Evolutionary conservation across 2,888 invertebrate species (phyloP).

Genomic region (Caenorhabditis doughertyi): DNA sequence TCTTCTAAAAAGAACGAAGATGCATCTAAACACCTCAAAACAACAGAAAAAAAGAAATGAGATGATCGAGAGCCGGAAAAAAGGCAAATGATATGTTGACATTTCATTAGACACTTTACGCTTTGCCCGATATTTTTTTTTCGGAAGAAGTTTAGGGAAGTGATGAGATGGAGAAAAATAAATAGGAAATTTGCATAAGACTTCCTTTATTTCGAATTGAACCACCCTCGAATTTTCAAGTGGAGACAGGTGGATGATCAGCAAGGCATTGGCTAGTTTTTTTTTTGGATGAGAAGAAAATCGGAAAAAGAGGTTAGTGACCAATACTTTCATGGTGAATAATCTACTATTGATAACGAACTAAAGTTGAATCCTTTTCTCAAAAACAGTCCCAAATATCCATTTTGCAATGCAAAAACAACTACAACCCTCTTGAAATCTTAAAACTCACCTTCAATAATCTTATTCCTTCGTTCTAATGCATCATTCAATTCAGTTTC

Average conservation of each 20-base stretch:
- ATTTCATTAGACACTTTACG: conserved; percentile 60
- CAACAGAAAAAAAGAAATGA: conserved; percentile 10
- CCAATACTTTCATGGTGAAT: too few species aligned
- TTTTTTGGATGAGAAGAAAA: too few species aligned
- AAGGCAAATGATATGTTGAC: conserved; percentile 57
- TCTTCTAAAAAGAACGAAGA: not conserved
- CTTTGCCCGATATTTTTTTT: conserved; percentile 26
- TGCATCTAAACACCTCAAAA: not conserved
- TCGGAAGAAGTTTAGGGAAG: conserved; percentile 9
- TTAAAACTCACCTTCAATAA: conserved; percentile 63
- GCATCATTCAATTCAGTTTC: conserved; percentile 62
- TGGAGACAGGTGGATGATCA: conserved; percentile 9
- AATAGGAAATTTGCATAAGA: conserved; percentile 48
- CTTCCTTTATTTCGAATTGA: conserved; percentile 2
- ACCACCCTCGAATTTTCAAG: conserved; percentile 8
- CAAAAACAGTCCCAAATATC: too few species aligned
- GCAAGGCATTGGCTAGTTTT: not conserved
- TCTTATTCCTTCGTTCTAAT: conserved; percentile 66
- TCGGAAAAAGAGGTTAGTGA: too few species aligned
- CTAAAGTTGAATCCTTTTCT: too few species aligned
- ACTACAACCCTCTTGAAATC: not conserved
- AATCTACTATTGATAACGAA: too few species aligned
- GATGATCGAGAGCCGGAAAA: conserved; percentile 38
- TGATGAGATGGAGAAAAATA: conserved; percentile 15
- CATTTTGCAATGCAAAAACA: too few species aligned